phyloP scores from a whole-genome alignment of 2,888 invertebrate genomes.

The Hipparchia semele region DNA sequence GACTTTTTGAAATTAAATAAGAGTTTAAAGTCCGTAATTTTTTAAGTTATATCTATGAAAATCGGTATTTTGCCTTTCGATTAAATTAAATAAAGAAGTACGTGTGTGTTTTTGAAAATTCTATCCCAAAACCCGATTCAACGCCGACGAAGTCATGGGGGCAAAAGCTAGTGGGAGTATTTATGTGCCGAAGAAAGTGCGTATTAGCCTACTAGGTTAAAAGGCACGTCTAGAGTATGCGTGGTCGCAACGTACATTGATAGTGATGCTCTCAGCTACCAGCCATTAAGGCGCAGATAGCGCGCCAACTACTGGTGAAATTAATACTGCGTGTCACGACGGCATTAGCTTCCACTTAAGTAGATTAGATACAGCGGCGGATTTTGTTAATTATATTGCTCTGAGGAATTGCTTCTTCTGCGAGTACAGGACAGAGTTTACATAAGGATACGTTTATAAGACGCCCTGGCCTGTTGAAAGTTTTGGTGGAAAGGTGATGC shows the following conservation, averaged over 20 bases:
- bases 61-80: too few relatives aligned
- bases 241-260: conserved; percentile 44
- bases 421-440: neutral
- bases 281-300: conserved; percentile 70
- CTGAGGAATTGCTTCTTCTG: conserved; percentile 30
- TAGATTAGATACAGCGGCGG: conserved; percentile 61
- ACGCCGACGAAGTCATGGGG: too few relatives aligned
- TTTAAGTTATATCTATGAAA: too few relatives aligned
- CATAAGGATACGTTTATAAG: neutral
- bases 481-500: too few relatives aligned
- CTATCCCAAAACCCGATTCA: too few relatives aligned
- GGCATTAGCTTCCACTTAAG: conserved; percentile 73
- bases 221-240: conserved; percentile 34
- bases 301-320: conserved; percentile 53
- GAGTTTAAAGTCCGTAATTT: too few relatives aligned
- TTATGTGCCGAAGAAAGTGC: neutral
- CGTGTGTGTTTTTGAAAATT: too few relatives aligned
- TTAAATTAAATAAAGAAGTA: too few relatives aligned
- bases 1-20: too few relatives aligned
- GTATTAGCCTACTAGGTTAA: neutral
- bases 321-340: conserved; percentile 66
- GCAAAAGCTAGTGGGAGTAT: neutral
- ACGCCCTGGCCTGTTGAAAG: neutral
- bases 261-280: conserved; percentile 65
- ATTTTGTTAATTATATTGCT: conserved; percentile 49